Evolutionary conservation across 2,888 invertebrate species (phyloP).

Genomic region (Euzetes globulus): DNA sequence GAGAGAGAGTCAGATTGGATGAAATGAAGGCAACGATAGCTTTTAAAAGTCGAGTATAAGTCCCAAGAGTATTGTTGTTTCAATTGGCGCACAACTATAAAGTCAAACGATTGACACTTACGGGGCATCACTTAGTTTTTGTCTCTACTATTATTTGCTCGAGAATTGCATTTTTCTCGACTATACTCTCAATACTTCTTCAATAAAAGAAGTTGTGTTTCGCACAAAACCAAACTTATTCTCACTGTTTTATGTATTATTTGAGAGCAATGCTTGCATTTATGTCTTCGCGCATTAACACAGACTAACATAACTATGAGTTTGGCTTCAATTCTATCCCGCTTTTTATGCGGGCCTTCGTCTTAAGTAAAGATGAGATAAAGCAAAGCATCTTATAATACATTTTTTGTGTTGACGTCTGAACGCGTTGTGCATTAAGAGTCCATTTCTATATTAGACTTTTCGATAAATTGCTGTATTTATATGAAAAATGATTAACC

Average conservation of each 20-base stretch:
- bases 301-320: not conserved
- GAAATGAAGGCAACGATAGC: too few species aligned
- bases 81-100: not conserved
- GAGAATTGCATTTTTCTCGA: not conserved
- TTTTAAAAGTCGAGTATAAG: not conserved
- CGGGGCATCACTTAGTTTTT: constrained; percentile 1
- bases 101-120: constrained; percentile 13
- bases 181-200: not conserved
- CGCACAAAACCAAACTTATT: not conserved
- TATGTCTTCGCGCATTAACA: not conserved
- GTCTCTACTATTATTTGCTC: not conserved
- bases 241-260: not conserved
- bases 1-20: too few species aligned
- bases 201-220: not conserved
- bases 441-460: not conserved
- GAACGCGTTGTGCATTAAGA: not conserved
- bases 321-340: too few species aligned
- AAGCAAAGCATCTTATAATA: too few species aligned
- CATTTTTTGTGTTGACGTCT: too few species aligned
- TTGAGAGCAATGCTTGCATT: not conserved
- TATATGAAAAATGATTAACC: not conserved
- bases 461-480: not conserved
- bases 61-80: constrained; percentile 3
- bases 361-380: too few species aligned
- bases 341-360: too few species aligned